Conservation (phyloP, 2,888 invertebrate species). For the Tenthredo livida region DNA sequence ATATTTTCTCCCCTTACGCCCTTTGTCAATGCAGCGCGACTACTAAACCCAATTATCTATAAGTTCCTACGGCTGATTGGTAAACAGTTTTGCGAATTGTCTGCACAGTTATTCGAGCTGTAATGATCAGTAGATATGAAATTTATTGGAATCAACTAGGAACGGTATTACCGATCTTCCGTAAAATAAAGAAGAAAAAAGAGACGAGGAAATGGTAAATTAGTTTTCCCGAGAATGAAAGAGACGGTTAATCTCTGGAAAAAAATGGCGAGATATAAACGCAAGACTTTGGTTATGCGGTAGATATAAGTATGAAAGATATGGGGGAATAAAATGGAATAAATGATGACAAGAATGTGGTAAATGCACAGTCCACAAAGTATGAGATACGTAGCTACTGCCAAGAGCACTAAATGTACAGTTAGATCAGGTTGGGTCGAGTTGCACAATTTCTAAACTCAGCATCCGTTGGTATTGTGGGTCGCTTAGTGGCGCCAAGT, state of each 20-base stretch:
- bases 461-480: slow-evolving; percentile 39
- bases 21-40: neutral
- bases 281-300: slow-evolving; percentile 9
- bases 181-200: neutral
- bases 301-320: neutral
- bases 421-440: slow-evolving; percentile 23
- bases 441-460: slow-evolving; percentile 49
- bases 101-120: neutral
- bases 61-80: neutral
- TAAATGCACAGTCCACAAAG: slow-evolving; percentile 3
- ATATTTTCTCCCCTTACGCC: slow-evolving; percentile 36
- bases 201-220: neutral
- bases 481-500: slow-evolving; percentile 44
- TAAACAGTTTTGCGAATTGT: neutral
- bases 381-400: slow-evolving; percentile 5
- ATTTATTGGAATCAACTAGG: neutral
- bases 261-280: neutral
- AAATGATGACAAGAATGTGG: neutral
- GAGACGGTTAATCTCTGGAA: neutral
- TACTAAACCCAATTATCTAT: neutral
- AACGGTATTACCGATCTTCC: neutral
- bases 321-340: neutral
- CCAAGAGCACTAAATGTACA: slow-evolving; percentile 43
- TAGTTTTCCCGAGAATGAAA: neutral
- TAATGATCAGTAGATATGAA: neutral